Evolutionary conservation across 2,113 vertebrate species (phyloP), one percentile per base, ranked within the genome.

Genomic region (Prionailurus bengalensis): DNA sequence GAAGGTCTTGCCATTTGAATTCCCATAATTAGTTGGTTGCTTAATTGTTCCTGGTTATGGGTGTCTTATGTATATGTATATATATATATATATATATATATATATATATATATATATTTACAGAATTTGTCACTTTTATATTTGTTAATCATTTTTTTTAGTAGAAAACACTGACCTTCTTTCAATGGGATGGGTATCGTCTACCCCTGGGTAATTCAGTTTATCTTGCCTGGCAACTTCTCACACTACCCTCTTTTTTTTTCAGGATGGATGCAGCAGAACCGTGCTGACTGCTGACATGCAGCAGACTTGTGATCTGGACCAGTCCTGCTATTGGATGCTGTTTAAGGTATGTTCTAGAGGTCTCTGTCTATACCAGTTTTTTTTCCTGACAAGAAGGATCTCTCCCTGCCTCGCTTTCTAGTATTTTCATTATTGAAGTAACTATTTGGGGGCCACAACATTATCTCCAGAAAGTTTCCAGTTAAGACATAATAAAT

Each of bases 1-100:
- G 81, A 82, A 88, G 53, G 51, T 92, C 84, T 96, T 95, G 65
- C n/a, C 61, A 63, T 94, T 97, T 95, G 45, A 94, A 96, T 94
- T 89, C 19, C 53, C 23, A 91, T 88, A 93, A 93, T 96, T 97
- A 95, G 58, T 58, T 85, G 4, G 31, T 97, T 27, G 6, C 21
- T 95, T 97, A 82, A 94, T 82, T 95, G 39, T 95, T 97, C 48
- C 48, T 74, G 42, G 21, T 74, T 93, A 80, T 78, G 70, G 17
- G 33, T 81, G 25, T 94, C 11, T 78, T 89, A 21, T 31, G 1
- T 42, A n/a, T 36, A 36, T 36, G 36, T 36, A 36, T 36, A 36
- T 36, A 36, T 36, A 36, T 36, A 36, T 36, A 2, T 36, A 36
- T 36, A 36, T 36, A 36, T 36, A 36, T 36, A 36, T 36, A 36